Evolutionary conservation across 2,797 vertebrate species (phyloP).

Genomic region (Morelia viridis): DNA sequence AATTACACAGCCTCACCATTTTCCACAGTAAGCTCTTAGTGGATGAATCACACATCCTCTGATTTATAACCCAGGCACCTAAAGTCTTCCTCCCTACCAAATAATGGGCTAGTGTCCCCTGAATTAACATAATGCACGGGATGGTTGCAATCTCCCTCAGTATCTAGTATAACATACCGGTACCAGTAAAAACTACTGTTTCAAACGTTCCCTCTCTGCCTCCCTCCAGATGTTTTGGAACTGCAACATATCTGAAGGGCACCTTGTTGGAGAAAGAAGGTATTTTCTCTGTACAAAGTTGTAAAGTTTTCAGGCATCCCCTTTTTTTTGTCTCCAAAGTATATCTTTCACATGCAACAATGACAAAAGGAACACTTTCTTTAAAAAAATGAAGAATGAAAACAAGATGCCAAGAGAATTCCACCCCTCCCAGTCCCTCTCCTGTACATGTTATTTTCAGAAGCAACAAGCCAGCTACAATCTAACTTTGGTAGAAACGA

Average conservation of each 20-base stretch:
- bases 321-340: neutral
- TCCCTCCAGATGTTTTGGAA: neutral
- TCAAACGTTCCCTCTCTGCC: neutral
- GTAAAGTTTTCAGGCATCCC: neutral
- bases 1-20: neutral
- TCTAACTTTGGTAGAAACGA: slow-evolving; percentile 18
- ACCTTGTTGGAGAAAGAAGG: neutral
- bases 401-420: neutral
- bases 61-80: neutral
- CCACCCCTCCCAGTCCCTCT: neutral
- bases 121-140: neutral
- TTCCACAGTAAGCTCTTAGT: neutral
- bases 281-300: neutral
- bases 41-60: neutral
- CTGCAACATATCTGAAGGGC: neutral
- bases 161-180: neutral
- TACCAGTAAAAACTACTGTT: neutral
- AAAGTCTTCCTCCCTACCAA: neutral
- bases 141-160: neutral
- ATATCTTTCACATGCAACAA: neutral
- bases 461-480: neutral
- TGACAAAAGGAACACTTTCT: neutral
- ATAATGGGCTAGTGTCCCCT: neutral
- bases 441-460: neutral
- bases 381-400: neutral